Conservation (phyloP, 2,888 invertebrate genomes). For the Caenorhabditis sulstoni region DNA sequence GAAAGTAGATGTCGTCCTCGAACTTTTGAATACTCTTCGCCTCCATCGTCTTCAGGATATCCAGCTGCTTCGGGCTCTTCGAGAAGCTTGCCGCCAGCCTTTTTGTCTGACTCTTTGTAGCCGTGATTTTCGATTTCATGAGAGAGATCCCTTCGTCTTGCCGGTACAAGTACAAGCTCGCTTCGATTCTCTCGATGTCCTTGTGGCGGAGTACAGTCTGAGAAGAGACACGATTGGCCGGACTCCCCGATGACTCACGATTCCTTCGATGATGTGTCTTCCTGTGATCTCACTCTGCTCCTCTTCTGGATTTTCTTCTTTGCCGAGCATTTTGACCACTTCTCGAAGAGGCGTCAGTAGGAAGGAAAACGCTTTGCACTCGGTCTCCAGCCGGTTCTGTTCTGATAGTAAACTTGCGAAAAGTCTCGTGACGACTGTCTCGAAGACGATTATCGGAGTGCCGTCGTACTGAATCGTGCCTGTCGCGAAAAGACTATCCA, state of each 20-base stretch:
- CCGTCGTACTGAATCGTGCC: constrained; percentile 2
- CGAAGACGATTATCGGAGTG: constrained; percentile 6
- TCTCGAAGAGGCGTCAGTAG: background rate
- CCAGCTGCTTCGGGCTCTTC: no score
- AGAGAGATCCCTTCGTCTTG: background rate
- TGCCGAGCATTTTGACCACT: background rate
- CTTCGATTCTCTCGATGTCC: background rate
- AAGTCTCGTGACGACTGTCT: background rate
- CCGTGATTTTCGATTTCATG: background rate
- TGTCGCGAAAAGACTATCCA: background rate
- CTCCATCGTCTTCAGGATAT: no score
- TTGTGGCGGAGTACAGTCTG: background rate
- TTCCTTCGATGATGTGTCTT: background rate
- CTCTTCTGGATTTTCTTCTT: no score
- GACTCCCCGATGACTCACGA: background rate
- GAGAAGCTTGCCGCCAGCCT: no score
- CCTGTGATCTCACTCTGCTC: no score
- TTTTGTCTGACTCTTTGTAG: background rate
- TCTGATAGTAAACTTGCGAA: background rate
- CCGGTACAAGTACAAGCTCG: background rate
- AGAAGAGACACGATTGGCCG: background rate
- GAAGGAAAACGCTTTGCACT: background rate
- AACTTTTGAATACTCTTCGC: no score
- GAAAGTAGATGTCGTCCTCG: no score
- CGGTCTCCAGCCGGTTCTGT: background rate